Evolutionary conservation across 2,888 invertebrate genomes (phyloP), one percentile per base, ranked within the genome.

Genomic region (Drosophila histrio): DNA sequence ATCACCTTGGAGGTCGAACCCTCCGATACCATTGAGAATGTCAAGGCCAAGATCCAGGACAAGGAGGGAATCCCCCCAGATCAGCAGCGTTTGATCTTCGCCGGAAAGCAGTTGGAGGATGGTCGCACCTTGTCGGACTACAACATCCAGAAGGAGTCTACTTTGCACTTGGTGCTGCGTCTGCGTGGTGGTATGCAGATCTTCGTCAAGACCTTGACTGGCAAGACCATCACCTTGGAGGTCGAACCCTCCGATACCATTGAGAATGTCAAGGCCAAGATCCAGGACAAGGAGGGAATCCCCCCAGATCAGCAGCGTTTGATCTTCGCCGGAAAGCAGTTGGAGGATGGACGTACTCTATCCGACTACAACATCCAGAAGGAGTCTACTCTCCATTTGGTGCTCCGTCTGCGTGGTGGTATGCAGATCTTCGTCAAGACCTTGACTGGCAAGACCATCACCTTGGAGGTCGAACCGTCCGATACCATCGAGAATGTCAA

Each of bases 1-100:
- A 87, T 88, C 44, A 87, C 88, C 5, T 66, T 88, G 53, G 88
- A 88, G 32, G 88, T 87, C 1, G 88, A 87, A 11, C 86, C 87
- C 0, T 82, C 81, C 0, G 83, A 83, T 8, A 78, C 85, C 34
- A 44, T 71, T 43, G 71, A 71, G 47, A 71, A 71, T 15, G 69
- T 69, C 2, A 72, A 72, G 54, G 72, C 72, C 1, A 72, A 72
- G 61, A 72, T 26, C 72, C 85, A 54, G 67, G 85, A 54, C 78
- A 87, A 57, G 87, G 85, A 7, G 79, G 85, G 64, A 0, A 72
- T 72, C 49, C 72, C 72, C 6, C 72, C 72, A 72, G 72, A 72
- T 36, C 72, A 72, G 67, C 72, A 72, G 62, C 72, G 72, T 52
- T 30, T 72, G 72, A 72, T 72, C 56, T 70, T 70, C 7, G 68